Base-by-base conservation (phyloP, 2,888 invertebrate genomes). In the Brachyptera risi region DNA sequence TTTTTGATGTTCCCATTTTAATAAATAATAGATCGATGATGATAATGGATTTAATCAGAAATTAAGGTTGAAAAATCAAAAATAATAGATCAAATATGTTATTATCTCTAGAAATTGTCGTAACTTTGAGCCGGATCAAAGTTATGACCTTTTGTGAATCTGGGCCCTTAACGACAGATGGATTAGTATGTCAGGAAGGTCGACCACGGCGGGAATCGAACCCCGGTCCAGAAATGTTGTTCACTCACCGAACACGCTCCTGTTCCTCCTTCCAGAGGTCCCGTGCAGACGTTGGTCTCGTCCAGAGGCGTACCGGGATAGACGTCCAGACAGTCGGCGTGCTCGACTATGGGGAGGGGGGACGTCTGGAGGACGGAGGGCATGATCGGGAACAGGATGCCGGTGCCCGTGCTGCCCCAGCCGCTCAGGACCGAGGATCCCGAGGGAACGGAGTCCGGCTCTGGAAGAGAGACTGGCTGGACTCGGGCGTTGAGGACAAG, bases 381-480 rank as follows among this genome's bases (percentile, higher is more conserved):
- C 7, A 78, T 61, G 59, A 71, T 73, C 21, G 78, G 76, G 9
- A 35, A 35, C 31, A 47, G 50, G 2, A 62, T 0, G 75, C 75
- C 0, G n/a, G n/a, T n/a, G 76, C 75, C 59, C 69, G 75, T 60
- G 9, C 73, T 76, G 7, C 82, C 82, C 82, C 80, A 80, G 24
- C 82, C 82, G 19, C 76, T 72, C 4, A 82, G 69, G 1, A 71
- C 67, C 0, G 71, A 72, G 5, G 64, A 50, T 60, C 64, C 49
- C 0, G 78, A 79, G 4, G 78, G 76, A 62, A 79, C 72, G 5
- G 81, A 76, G 0, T 80, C 79, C 24, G 80, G 76, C 13, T 75
- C 71, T 13, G 84, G 82, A n/a, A 86, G 69, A 42, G 79, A 78
- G 0, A 87, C 75, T 0, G 82, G 79, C 59, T 81, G 75, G 0